Percentiles rank a stretch among this genome's conserved stretches.
Conservation (phyloP, 2,113 vertebrate species). For the Garra rufa region DNA sequence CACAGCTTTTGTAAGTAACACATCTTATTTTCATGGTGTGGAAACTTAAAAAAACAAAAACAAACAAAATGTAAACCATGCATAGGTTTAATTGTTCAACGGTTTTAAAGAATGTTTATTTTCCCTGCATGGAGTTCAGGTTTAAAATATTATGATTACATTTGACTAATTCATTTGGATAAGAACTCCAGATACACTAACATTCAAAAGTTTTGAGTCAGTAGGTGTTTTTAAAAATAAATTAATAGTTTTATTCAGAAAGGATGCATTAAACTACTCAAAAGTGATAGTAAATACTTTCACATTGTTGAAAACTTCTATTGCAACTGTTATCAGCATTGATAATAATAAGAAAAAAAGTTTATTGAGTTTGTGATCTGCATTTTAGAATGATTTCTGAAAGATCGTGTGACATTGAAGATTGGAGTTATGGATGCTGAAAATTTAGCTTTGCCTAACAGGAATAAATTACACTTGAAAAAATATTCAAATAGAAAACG, state of each 20-base stretch:
- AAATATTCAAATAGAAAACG: neutral
- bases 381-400: neutral
- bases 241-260: neutral
- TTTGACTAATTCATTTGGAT: neutral
- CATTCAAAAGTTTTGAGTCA: neutral
- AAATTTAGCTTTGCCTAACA: neutral
- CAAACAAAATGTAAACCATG: neutral
- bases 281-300: neutral
- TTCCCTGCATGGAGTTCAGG: neutral
- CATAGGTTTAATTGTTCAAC: neutral
- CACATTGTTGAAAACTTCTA: neutral
- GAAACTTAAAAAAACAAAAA: neutral
- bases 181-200: neutral
- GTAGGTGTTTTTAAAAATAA: neutral
- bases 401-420: neutral
- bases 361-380: neutral
- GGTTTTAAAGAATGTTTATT: neutral
- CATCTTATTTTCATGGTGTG: neutral
- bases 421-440: neutral
- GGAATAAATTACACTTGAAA: neutral
- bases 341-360: neutral
- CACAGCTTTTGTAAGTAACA: neutral
- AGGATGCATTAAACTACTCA: neutral
- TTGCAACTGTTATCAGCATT: neutral
- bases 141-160: neutral